These are phyloP conservation scores for Bathynomus jamesi DNA, from an alignment of 1,140 invertebrate species.

Conservation along the genomic window DNA sequence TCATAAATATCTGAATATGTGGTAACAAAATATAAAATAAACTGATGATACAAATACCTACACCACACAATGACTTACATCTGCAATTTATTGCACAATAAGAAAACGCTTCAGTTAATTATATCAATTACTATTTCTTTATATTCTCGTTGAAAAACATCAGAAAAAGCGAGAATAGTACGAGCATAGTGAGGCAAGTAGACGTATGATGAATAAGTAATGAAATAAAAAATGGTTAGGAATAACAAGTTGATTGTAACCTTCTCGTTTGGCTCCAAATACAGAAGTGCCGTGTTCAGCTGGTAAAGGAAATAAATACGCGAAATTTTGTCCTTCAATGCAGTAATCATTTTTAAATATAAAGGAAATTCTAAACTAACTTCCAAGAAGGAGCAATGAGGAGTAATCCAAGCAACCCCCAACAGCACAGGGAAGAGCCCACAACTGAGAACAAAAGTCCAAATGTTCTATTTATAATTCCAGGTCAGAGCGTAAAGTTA, in stretches of 20 bases:
- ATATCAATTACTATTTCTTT: neutral
- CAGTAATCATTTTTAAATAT: neutral
- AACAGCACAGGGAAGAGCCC: neutral
- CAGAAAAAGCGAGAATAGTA: neutral
- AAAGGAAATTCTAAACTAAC: neutral
- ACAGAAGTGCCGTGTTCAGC: neutral
- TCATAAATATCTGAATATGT: neutral
- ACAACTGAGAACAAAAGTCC: neutral
- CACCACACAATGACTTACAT: neutral
- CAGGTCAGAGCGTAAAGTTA: too few relatives aligned
- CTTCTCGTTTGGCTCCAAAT: neutral
- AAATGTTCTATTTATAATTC: too few relatives aligned
- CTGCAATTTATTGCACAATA: neutral
- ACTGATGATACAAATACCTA: neutral
- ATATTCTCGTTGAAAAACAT: neutral
- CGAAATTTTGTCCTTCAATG: neutral
- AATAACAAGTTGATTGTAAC: neutral
- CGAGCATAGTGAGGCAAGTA: neutral
- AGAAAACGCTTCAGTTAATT: too few relatives aligned
- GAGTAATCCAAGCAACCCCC: neutral
- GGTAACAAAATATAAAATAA: neutral
- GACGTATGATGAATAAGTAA: neutral
- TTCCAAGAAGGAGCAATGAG: neutral
- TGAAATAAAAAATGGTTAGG: neutral
- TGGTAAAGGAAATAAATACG: neutral